Percentiles rank a stretch among this genome's conserved stretches.
phyloP scores from a whole-genome alignment of 53 echinoderm and acorn worm genomes.

The Astropecten irregularis region DNA sequence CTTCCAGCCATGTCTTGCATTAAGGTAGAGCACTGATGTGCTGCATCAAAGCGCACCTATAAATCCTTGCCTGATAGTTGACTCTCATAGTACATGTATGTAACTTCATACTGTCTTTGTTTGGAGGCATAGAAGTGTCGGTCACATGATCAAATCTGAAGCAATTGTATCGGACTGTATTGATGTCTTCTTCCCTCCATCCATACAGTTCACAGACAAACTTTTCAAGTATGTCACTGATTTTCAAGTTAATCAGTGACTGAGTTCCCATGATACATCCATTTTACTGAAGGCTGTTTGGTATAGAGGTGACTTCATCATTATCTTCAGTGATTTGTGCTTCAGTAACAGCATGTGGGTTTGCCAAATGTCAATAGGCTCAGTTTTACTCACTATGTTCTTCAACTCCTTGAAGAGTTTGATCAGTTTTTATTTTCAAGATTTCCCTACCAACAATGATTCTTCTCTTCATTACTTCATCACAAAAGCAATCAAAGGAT shows the following conservation, averaged over 20 bases:
- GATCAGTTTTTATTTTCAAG: conserved; percentile 7
- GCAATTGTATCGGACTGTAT: conserved; percentile 31
- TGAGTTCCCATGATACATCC: neutral
- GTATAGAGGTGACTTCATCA: conserved; percentile 10
- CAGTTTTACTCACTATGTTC: conserved; percentile 6
- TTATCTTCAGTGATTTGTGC: conserved; percentile 28
- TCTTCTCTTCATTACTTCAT: conserved; percentile 20
- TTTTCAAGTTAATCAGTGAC: conserved; percentile 19
- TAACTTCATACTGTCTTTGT: conserved; percentile 34
- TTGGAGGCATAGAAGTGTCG: conserved; percentile 30
- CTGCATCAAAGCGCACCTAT: conserved; percentile 1
- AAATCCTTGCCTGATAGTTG: conserved; percentile 26
- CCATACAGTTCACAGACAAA: conserved; percentile 50
- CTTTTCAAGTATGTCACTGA: conserved; percentile 13
- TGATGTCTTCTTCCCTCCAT: conserved; percentile 12
- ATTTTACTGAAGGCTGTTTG: conserved; percentile 18
- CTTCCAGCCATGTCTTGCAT: conserved; percentile 19
- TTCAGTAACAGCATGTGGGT: conserved; percentile 25
- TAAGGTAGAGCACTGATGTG: neutral
- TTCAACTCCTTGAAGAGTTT: conserved; percentile 13
- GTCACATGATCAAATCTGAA: conserved; percentile 38
- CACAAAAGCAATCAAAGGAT: conserved; percentile 17
- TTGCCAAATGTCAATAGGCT: conserved; percentile 15
- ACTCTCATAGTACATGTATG: conserved; percentile 30
- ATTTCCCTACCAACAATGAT: conserved; percentile 18